phyloP scores from a whole-genome alignment of 2,888 invertebrate species.

The Ceriagrion tenellum region DNA sequence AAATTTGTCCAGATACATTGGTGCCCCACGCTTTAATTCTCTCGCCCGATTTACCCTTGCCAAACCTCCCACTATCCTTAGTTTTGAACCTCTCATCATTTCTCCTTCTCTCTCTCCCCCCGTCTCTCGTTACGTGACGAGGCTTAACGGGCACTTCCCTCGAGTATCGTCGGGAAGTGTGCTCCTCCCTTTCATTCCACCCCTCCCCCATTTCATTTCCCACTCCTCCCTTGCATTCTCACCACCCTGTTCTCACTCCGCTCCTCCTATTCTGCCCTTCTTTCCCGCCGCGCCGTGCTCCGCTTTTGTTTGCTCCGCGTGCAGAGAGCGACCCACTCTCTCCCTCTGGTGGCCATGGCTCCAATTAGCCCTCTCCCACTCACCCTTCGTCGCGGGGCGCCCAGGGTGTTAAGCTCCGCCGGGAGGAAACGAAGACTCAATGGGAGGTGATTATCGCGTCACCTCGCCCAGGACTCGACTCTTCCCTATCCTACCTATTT shows the following conservation, averaged over 20 bases:
- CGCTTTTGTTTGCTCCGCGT: slow-evolving; percentile 14
- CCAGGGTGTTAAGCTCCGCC: neutral
- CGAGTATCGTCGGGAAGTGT: neutral
- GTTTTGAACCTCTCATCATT: neutral
- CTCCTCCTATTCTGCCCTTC: neutral
- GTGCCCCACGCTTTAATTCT: too few species aligned
- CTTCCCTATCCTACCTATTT: neutral
- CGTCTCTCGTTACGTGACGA: neutral
- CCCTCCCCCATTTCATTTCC: too few species aligned
- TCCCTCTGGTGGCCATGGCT: slow-evolving; percentile 15
- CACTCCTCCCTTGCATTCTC: neutral
- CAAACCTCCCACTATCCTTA: too few species aligned
- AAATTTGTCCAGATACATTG: too few species aligned
- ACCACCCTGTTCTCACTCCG: neutral
- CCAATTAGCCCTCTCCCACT: slow-evolving; percentile 47
- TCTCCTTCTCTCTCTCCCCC: neutral
- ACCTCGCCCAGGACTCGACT: neutral
- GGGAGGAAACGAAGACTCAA: slow-evolving; percentile 29
- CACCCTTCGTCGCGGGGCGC: neutral
- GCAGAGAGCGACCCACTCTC: neutral
- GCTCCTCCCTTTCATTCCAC: neutral
- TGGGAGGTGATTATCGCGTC: slow-evolving; percentile 52
- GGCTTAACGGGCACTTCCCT: neutral
- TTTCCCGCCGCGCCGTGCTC: neutral
- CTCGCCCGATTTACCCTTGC: too few species aligned